Evolutionary conservation across 1,140 invertebrate species (phyloP).

Genomic region (Tetraneura akinire): DNA sequence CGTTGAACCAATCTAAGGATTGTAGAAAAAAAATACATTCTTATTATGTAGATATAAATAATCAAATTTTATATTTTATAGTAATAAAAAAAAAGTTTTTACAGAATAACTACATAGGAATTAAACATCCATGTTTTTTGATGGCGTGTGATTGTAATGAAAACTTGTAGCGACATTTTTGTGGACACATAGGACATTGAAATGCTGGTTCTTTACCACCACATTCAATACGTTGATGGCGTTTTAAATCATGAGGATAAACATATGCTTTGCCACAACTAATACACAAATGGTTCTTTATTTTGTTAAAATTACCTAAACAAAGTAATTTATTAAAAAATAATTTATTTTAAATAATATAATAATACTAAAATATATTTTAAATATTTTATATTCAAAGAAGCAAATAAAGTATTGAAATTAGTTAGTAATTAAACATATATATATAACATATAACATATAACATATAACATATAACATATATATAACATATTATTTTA

Average conservation of each 20-base stretch:
- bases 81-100: not conserved
- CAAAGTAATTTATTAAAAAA: constrained; percentile 14
- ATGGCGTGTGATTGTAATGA: constrained; percentile 54
- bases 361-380: not conserved
- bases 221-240: constrained; percentile 53
- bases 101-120: not conserved
- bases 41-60: no score
- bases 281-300: constrained; percentile 42
- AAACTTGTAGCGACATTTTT: constrained; percentile 57
- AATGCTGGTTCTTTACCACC: constrained; percentile 53
- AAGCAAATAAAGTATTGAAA: constrained; percentile 7
- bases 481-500: no score
- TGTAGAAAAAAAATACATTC: no score
- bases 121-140: constrained; percentile 28
- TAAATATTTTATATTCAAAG: no score
- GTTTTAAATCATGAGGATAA: constrained; percentile 53
- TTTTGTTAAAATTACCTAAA: constrained; percentile 34
- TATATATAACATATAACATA: not conserved
- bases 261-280: constrained; percentile 57
- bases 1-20: no score
- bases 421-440: not conserved
- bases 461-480: not conserved
- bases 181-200: constrained; percentile 54
- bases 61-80: no score
- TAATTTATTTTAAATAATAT: not conserved